Evolutionary conservation across 2,113 vertebrate genomes (phyloP).

Genomic region (Agapornis roseicollis): DNA sequence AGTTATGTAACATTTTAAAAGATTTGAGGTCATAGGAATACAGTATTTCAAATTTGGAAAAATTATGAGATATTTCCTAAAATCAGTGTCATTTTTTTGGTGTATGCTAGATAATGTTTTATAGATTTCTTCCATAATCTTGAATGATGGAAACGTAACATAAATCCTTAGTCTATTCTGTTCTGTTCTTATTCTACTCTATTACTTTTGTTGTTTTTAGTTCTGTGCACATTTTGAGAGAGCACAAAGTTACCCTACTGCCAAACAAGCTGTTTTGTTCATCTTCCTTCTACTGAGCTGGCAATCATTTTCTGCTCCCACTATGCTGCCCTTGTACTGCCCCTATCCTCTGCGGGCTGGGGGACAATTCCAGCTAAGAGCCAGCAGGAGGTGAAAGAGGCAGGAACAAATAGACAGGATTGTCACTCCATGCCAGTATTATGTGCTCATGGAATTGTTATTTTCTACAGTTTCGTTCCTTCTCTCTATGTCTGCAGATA

Average conservation of each 20-base stretch:
- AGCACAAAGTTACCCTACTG: background rate
- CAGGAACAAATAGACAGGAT: background rate
- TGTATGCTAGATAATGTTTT: background rate
- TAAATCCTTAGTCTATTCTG: too few relatives aligned
- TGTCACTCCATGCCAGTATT: background rate
- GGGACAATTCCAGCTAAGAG: background rate
- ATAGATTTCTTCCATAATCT: background rate
- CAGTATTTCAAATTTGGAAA: background rate
- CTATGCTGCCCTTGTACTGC: accelerated
- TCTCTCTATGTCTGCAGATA: background rate
- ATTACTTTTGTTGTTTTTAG: too few relatives aligned
- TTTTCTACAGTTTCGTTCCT: background rate
- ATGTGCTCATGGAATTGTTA: background rate
- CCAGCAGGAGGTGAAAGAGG: background rate
- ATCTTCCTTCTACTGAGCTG: background rate
- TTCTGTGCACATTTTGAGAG: background rate
- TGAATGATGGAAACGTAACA: background rate
- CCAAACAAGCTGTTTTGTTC: background rate
- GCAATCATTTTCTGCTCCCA: background rate
- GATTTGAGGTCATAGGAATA: background rate
- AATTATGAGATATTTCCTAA: background rate
- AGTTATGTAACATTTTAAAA: background rate
- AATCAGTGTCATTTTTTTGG: background rate
- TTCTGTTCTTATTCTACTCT: too few relatives aligned
- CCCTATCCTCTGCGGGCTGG: background rate